Evolutionary conservation across 2,113 vertebrate genomes (phyloP), one percentile per base, ranked within the genome.

Genomic region (Ptychochromis oligacanthus): DNA sequence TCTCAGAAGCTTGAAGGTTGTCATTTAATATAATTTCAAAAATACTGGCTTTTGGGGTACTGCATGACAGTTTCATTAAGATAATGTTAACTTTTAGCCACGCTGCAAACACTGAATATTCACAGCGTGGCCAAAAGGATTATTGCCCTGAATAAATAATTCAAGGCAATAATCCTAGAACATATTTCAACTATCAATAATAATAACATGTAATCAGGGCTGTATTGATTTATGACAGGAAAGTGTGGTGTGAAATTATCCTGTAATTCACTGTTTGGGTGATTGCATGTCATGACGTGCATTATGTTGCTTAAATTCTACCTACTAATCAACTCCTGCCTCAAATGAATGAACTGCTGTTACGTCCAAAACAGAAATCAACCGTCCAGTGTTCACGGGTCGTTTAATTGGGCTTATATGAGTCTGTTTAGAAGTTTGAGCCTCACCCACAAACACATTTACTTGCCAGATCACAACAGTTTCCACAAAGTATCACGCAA

Each of bases 401-500:
- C 26, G 2, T 72, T 72, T 72, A 54, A 54, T 34, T 72, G 26
- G 6, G 43, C 26, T 72, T 72, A 31, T 67, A 76, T 34, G 8
- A 74, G 79, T 87, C n/a, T 61, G 81, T 78, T 74, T 74, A 7
- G 12, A 70, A 36, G 55, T 61, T 72, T 72, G 67, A 72, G 46
- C 46, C 80, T 31, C 24, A 49, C 76, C 67, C 70, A 77, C 31
- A 17, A 28, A 58, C 56, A 40, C 34, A 31, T 55, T 38, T 26
- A 60, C 61, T 65, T 67, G 65, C 52, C 54, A 58, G 13, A 79
- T 70, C 56, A 62, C 52, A 76, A 60, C 60, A 82, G 75, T 79
- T 81, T 87, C 74, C 55, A 64, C 34, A 76, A 58, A 59, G 74
- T 76, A 89, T 62, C 15, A 36, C 36, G 83, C 78, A 83, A 82